Percentiles rank a stretch among this genome's conserved stretches.
These are phyloP conservation scores for Drosophila oshimai DNA, from an alignment of 1,140 invertebrate species.

Conservation along the genomic window DNA sequence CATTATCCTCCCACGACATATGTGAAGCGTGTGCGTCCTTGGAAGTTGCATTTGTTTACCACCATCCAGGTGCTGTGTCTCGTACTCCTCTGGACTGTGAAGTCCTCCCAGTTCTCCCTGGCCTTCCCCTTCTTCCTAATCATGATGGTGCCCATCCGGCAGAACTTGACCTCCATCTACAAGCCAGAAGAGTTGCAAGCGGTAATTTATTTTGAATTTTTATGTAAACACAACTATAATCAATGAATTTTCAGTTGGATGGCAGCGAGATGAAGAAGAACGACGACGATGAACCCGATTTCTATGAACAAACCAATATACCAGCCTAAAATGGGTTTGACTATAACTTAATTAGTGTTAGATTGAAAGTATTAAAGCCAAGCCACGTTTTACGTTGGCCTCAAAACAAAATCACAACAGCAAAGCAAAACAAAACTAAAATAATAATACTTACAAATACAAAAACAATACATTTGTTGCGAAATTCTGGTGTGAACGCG, in stretches of 20 bases:
- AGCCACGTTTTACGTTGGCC: slow-evolving; percentile 41
- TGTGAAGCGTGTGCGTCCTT: slow-evolving; percentile 90
- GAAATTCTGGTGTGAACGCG: slow-evolving; percentile 63
- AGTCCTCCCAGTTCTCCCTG: slow-evolving; percentile 93
- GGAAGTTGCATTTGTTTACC: slow-evolving; percentile 97
- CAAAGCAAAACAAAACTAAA: slow-evolving; percentile 15
- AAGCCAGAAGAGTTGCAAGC: slow-evolving; percentile 91
- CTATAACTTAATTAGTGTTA: slow-evolving; percentile 51
- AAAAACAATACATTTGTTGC: slow-evolving; percentile 32
- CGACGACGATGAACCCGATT: slow-evolving; percentile 94
- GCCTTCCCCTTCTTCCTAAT: slow-evolving; percentile 96
- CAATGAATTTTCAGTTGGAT: slow-evolving; percentile 86
- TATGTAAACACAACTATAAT: not conserved
- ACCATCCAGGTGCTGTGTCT: slow-evolving; percentile 92
- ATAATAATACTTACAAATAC: slow-evolving; percentile 30
- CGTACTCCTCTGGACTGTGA: slow-evolving; percentile 91
- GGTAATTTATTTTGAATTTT: slow-evolving; percentile 84
- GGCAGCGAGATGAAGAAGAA: slow-evolving; percentile 90
- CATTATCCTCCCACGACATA: slow-evolving; percentile 94
- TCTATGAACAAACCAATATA: slow-evolving; percentile 92
- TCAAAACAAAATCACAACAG: slow-evolving; percentile 19
- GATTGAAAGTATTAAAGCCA: slow-evolving; percentile 68
- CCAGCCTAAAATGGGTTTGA: slow-evolving; percentile 85
- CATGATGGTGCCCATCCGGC: slow-evolving; percentile 93
- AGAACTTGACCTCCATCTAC: slow-evolving; percentile 88